Percentiles rank a stretch among this genome's conserved stretches.
phyloP scores from a whole-genome alignment of 2,113 vertebrate genomes.

The Bucco capensis region DNA sequence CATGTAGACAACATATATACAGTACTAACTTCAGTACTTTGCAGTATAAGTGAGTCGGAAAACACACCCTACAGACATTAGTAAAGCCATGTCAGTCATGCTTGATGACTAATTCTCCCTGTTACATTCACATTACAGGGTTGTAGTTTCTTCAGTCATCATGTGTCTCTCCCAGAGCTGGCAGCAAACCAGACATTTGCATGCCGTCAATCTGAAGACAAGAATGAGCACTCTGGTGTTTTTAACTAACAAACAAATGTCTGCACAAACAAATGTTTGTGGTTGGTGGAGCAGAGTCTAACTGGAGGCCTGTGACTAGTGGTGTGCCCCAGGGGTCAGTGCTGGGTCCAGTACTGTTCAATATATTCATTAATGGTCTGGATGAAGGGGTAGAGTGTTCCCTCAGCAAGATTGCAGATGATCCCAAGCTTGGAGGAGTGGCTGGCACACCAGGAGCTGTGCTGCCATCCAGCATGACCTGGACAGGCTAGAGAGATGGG shows the following conservation, averaged over 20 bases:
- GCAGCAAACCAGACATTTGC: not conserved
- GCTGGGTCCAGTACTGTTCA: too few relatives aligned
- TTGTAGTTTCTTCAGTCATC: not conserved
- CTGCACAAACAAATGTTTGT: too few relatives aligned
- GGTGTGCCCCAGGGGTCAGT: too few relatives aligned
- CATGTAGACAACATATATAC: not conserved
- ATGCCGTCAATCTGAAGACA: not conserved
- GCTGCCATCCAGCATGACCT: too few relatives aligned
- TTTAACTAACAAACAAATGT: rapidly evolving
- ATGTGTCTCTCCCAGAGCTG: not conserved
- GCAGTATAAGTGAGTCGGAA: not conserved
- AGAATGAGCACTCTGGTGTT: not conserved
- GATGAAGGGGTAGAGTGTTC: too few relatives aligned
- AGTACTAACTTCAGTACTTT: not conserved
- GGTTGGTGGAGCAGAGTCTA: too few relatives aligned
- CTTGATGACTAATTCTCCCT: not conserved
- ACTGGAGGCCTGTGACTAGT: too few relatives aligned
- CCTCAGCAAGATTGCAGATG: too few relatives aligned
- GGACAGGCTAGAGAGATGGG: too few relatives aligned
- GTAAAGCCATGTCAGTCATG: not conserved
- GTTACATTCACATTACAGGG: not conserved
- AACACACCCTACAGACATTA: not conserved
- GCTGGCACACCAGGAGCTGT: too few relatives aligned
- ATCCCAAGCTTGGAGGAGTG: too few relatives aligned
- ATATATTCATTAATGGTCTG: too few relatives aligned